Conservation (phyloP, 64 coral and sea anemone genomes). For the Montipora sp. region DNA sequence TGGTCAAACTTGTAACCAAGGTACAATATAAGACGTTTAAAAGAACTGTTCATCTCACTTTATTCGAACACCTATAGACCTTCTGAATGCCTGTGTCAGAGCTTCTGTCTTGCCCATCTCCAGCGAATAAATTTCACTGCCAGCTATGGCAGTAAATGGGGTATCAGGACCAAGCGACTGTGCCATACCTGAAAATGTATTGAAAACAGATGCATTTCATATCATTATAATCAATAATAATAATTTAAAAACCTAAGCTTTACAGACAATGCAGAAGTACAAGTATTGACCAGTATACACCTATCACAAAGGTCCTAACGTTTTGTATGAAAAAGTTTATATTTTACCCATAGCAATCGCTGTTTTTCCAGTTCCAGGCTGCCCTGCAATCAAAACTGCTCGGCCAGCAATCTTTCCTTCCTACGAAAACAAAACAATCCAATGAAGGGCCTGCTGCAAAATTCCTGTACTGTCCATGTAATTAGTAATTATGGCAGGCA, state of each 20-base stretch:
- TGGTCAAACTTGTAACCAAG: too few relatives aligned
- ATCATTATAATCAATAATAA: too few relatives aligned
- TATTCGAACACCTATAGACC: constrained; percentile 96
- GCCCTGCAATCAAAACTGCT: constrained; percentile 97
- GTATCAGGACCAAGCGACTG: constrained; percentile 98
- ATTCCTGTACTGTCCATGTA: too few relatives aligned
- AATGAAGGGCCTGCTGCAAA: too few relatives aligned
- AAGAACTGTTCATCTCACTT: constrained; percentile 65
- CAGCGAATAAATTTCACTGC: constrained; percentile 99
- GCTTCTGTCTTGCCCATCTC: constrained; percentile 99
- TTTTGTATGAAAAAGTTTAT: not conserved
- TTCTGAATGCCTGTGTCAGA: constrained; percentile 95
- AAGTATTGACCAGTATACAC: too few relatives aligned
- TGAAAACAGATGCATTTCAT: not conserved
- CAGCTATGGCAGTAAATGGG: constrained; percentile 92
- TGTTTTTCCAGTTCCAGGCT: constrained; percentile 99
- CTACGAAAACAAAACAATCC: constrained; percentile 32
- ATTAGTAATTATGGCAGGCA: too few relatives aligned
- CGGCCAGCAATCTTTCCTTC: constrained; percentile 99
- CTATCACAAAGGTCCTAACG: too few relatives aligned
- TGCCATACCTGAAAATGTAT: constrained; percentile 77
- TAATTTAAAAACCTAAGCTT: too few relatives aligned
- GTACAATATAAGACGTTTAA: too few relatives aligned
- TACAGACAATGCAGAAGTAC: too few relatives aligned
- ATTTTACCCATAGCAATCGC: constrained; percentile 95